Conservation (phyloP, 2,797 vertebrate species). For the Taeniopygia guttata region DNA sequence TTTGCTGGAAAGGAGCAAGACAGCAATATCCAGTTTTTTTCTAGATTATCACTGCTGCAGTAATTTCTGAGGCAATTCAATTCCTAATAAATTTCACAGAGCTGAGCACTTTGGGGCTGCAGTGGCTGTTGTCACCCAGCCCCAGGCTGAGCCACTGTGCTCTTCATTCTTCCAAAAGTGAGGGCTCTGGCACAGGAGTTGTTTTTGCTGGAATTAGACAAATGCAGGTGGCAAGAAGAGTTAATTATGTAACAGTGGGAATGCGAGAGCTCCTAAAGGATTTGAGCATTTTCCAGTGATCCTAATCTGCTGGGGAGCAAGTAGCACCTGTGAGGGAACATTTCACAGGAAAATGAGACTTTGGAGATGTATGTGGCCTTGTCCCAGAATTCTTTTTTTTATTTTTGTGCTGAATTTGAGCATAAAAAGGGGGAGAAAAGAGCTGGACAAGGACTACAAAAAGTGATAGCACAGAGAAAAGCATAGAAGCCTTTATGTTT, state of each 20-base stretch:
- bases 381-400: background rate
- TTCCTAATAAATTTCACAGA: background rate
- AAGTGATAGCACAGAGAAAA: background rate
- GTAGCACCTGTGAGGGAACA: background rate
- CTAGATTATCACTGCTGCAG: background rate
- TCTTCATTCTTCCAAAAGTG: background rate
- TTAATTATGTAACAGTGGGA: background rate
- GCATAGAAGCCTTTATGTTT: background rate
- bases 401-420: background rate
- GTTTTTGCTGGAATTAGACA: conserved; percentile 3
- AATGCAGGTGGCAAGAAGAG: background rate
- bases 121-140: background rate
- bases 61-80: background rate
- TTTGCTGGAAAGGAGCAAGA: background rate
- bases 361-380: background rate
- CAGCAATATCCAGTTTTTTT: background rate
- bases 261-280: background rate
- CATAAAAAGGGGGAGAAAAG: background rate
- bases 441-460: background rate
- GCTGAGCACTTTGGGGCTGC: background rate
- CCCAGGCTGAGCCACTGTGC: background rate
- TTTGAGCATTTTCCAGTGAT: background rate
- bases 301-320: background rate
- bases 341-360: background rate
- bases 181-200: background rate